Evolutionary conservation across 2,113 vertebrate species (phyloP).

Genomic region (Nannobrachium achirus): DNA sequence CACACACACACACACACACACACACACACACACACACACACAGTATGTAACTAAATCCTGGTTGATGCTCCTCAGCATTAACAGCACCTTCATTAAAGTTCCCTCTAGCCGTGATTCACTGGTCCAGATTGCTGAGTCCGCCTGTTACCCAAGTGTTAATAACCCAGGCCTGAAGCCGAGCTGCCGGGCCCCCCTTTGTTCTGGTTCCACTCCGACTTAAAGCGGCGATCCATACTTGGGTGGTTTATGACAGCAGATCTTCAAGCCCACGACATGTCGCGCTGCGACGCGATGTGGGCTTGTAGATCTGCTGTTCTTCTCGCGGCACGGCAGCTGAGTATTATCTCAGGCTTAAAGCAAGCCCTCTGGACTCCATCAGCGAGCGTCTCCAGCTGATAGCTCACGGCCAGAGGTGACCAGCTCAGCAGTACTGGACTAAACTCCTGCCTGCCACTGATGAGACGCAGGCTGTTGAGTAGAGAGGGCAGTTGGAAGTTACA

Average conservation of each 20-base stretch:
- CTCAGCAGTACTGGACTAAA: constrained; percentile 55
- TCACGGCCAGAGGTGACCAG: constrained; percentile 60
- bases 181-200: constrained; percentile 50
- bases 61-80: constrained; percentile 24
- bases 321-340: neutral
- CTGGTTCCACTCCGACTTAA: constrained; percentile 58
- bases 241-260: too few species aligned
- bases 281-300: too few species aligned
- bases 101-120: constrained; percentile 54
- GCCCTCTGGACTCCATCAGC: constrained; percentile 65
- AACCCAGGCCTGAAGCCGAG: constrained; percentile 59
- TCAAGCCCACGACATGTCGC: neutral
- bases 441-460: constrained; percentile 50
- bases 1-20: too few species aligned
- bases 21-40: too few species aligned
- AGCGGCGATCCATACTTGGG: too few species aligned
- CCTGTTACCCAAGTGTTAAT: constrained; percentile 62
- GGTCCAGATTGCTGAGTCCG: constrained; percentile 67
- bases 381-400: constrained; percentile 61
- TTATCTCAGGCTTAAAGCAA: too few species aligned
- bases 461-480: constrained; percentile 53
- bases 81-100: constrained; percentile 17
- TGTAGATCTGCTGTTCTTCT: too few species aligned
- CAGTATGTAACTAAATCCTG: neutral
- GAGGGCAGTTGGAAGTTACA: too few species aligned